Evolutionary conservation across 2,888 invertebrate species (phyloP).

Genomic region (Mechanitis messenoides): DNA sequence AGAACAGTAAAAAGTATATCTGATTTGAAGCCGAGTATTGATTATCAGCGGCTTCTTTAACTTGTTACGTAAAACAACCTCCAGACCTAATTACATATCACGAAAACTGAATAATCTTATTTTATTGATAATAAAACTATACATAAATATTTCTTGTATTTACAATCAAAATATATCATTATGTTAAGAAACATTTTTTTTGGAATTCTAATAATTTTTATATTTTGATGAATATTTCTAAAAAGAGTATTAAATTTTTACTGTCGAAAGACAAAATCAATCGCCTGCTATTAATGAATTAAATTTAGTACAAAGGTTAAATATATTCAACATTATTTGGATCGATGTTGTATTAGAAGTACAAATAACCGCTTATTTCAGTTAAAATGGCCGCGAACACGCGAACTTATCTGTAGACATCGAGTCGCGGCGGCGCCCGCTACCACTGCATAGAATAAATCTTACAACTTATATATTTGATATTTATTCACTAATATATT

Average conservation of each 20-base stretch:
- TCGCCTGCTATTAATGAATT: not conserved
- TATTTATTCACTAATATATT: not conserved
- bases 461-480: not conserved
- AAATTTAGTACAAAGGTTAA: conserved; percentile 2
- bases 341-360: conserved; percentile 12
- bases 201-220: too few relatives aligned
- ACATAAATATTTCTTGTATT: too few relatives aligned
- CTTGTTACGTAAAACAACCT: conserved; percentile 19
- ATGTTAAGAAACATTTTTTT: too few relatives aligned
- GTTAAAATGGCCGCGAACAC: conserved; percentile 26
- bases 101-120: conserved; percentile 7
- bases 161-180: too few relatives aligned
- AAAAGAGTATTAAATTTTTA: too few relatives aligned
- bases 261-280: too few relatives aligned
- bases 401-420: conserved; percentile 37
- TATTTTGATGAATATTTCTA: too few relatives aligned
- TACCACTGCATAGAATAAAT: conserved; percentile 5
- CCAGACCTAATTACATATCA: conserved; percentile 7
- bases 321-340: conserved; percentile 8
- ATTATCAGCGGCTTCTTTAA: conserved; percentile 9
- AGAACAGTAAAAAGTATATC: conserved; percentile 7
- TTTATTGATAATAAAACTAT: too few relatives aligned
- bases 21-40: too few relatives aligned
- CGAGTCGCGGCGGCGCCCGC: conserved; percentile 28
- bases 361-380: conserved; percentile 13